Evolutionary conservation across 2,113 vertebrate species (phyloP), one percentile per base, ranked within the genome.

Genomic region (Dermatemys mawii): DNA sequence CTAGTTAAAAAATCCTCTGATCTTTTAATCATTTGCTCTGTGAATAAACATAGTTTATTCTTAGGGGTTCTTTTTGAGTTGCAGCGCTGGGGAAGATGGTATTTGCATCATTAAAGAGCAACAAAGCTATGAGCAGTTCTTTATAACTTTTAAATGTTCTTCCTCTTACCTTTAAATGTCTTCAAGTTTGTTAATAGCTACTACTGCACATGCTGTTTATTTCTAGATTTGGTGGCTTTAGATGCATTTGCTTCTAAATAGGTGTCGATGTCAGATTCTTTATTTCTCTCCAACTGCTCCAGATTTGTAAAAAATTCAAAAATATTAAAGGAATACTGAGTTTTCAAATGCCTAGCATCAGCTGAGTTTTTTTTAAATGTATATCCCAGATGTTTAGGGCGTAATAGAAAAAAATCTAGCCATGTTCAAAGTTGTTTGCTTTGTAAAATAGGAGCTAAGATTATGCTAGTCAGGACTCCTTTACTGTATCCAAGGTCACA

Each of bases 211-310:
- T 32, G 85, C 48, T 60, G 3, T 29, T 27, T 4, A 2, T 29
- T 3, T n/a, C 4, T 19, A 51, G 12, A 87, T 60, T 0, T 19
- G 60, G 3, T 41, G 13, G 8, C 8, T 88, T 88, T 89, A 57
- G 86, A 21, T 49, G 91, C 11, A 55, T 54, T 83, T 17, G 78
- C 4, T 10, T 78, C 87, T 29, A 78, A 44, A 44, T 13, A 57
- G 17, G n/a, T n/a, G n/a, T 22, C 50, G 3, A 1, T 51, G 8
- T 75, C n/a, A 9, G 29, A 49, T 87, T 60, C 22, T 82, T 46
- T 80, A 2, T 60, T 80, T 89, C 70, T 32, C 5, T 1, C 2
- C 12, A 53, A 1, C 70, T 0, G 0, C 9, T 1, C 24, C 73
- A 78, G 41, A 54, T 29, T 32, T 81, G 80, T 41, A 81, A 81